A percentile compares a stretch with the other conserved stretches of the same genome.
phyloP scores from a whole-genome alignment of 2,797 vertebrate genomes.

The Rhyacichthys aspro region DNA sequence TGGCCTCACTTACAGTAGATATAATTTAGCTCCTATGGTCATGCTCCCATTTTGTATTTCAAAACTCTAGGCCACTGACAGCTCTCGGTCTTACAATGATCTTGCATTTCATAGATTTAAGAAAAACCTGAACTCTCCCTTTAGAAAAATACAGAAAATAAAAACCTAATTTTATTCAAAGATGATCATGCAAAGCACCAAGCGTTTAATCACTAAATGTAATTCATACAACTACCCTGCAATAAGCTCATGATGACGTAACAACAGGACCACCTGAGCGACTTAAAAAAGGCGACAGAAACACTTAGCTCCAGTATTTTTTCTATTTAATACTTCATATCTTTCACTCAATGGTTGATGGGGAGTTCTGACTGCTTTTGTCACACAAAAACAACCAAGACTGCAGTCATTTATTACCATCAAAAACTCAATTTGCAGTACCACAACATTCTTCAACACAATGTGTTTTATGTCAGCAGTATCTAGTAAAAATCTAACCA shows the following conservation, averaged over 20 bases:
- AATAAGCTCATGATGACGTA: slow-evolving; percentile 26
- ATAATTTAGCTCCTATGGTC: too few relatives aligned
- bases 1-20: too few relatives aligned
- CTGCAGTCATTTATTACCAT: slow-evolving; percentile 46
- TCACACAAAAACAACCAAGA: slow-evolving; percentile 31
- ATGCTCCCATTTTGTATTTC: too few relatives aligned
- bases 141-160: neutral
- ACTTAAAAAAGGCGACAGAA: slow-evolving; percentile 28
- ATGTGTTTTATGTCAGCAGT: slow-evolving; percentile 27
- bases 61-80: too few relatives aligned
- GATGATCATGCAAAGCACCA: slow-evolving; percentile 37
- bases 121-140: neutral
- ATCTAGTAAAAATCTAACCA: slow-evolving; percentile 38
- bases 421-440: slow-evolving; percentile 45
- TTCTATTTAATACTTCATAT: slow-evolving; percentile 15
- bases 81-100: too few relatives aligned
- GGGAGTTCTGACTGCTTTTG: slow-evolving; percentile 26
- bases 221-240: slow-evolving; percentile 39
- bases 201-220: slow-evolving; percentile 29
- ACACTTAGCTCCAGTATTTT: slow-evolving; percentile 17
- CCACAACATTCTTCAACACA: slow-evolving; percentile 46
- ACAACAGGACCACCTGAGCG: slow-evolving; percentile 16
- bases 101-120: neutral
- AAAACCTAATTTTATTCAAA: slow-evolving; percentile 20
- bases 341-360: slow-evolving; percentile 18